Evolutionary conservation across 35 echinoderm and acorn worm genomes (phyloP).

Genomic region (Amphiura filiformis): DNA sequence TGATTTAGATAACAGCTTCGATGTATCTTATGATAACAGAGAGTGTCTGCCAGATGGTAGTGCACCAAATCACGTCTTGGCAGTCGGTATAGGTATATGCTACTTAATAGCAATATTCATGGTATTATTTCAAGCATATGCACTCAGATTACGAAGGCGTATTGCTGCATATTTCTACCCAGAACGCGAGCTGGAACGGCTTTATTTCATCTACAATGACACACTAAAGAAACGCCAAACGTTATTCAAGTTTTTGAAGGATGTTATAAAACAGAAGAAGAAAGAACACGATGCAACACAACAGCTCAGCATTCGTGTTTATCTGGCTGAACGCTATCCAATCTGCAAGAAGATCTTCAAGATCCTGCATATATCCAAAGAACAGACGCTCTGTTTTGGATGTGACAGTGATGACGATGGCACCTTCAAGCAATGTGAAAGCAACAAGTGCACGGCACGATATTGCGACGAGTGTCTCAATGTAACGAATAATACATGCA

Average conservation of each 20-base stretch:
- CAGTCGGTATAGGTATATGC: slow-evolving; percentile 47
- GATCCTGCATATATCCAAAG: background rate
- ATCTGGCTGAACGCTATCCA: slow-evolving; percentile 45
- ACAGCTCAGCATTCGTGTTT: slow-evolving; percentile 53
- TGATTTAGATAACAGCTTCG: slow-evolving; percentile 41
- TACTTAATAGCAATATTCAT: slow-evolving; percentile 63
- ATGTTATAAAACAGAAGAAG: slow-evolving; percentile 58
- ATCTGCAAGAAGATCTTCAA: slow-evolving; percentile 40
- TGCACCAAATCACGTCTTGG: slow-evolving; percentile 38
- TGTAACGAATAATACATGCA: slow-evolving; percentile 24
- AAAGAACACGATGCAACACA: slow-evolving; percentile 49
- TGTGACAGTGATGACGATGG: slow-evolving; percentile 55
- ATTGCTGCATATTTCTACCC: slow-evolving; percentile 88
- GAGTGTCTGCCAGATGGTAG: slow-evolving; percentile 54
- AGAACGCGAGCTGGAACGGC: slow-evolving; percentile 70
- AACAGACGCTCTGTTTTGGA: slow-evolving; percentile 46
- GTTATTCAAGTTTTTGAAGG: slow-evolving; percentile 48
- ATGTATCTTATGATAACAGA: slow-evolving; percentile 47
- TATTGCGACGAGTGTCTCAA: slow-evolving; percentile 66
- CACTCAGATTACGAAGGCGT: slow-evolving; percentile 47
- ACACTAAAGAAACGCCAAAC: slow-evolving; percentile 67
- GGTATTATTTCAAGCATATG: slow-evolving; percentile 81
- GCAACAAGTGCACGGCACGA: slow-evolving; percentile 34
- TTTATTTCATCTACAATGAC: slow-evolving; percentile 67
- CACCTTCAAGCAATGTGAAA: slow-evolving; percentile 49